Percentiles rank a stretch among this genome's conserved stretches.
Conservation (phyloP, 2,113 vertebrate genomes). For the Vidua macroura region DNA sequence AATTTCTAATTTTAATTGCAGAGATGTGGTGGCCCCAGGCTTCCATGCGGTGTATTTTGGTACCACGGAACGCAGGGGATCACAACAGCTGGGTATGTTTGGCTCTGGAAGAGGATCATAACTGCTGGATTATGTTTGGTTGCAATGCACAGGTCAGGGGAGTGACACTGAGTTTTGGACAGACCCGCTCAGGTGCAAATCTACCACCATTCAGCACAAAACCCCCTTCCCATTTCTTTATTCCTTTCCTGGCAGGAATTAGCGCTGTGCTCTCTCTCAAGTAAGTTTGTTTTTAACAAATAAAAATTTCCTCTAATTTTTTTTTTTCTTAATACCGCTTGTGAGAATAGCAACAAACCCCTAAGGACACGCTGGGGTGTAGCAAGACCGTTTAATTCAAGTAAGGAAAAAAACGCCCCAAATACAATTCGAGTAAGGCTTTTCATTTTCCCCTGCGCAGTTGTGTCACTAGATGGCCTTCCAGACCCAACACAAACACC, state of each 20-base stretch:
- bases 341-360: background rate
- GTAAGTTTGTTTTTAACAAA: background rate
- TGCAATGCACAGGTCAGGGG: background rate
- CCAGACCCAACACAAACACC: background rate
- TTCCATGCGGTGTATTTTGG: background rate
- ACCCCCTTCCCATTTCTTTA: rapidly evolving
- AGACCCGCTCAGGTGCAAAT: background rate
- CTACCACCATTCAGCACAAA: background rate
- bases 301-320: background rate
- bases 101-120: background rate
- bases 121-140: background rate
- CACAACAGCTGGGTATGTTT: background rate
- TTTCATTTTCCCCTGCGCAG: background rate
- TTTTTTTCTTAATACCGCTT: background rate
- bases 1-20: background rate
- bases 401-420: too few relatives aligned
- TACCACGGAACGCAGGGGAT: background rate
- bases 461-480: slow-evolving; percentile 66
- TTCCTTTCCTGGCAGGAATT: background rate
- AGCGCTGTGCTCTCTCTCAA: background rate
- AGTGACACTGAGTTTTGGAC: background rate
- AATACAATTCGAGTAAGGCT: background rate
- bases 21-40: background rate
- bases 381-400: background rate
- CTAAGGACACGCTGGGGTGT: background rate